phyloP scores from a whole-genome alignment of 2,797 vertebrate genomes.

The Capromys pilorides region DNA sequence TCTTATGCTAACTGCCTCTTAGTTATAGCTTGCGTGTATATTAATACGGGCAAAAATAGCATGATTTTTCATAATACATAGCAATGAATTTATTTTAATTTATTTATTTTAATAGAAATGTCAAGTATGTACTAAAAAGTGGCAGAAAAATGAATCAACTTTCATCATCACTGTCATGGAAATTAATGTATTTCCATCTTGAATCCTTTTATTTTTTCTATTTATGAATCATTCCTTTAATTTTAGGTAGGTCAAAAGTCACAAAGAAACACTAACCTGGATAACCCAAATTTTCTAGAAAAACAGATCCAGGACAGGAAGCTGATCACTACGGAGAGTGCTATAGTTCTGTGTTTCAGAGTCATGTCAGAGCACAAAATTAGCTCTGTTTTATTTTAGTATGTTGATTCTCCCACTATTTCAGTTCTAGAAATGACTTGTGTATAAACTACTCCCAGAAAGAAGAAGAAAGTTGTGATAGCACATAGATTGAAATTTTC shows the following conservation, averaged over 20 bases:
- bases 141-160: constrained; percentile 62
- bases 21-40: background rate
- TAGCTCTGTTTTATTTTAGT: constrained; percentile 39
- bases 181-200: constrained; percentile 53
- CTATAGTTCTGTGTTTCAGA: background rate
- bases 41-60: background rate
- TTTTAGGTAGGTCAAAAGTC: constrained; percentile 28
- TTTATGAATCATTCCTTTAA: constrained; percentile 44
- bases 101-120: constrained; percentile 37
- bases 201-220: constrained; percentile 26
- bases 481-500: background rate
- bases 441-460: background rate
- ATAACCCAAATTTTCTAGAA: background rate
- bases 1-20: background rate
- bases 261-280: constrained; percentile 28
- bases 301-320: background rate
- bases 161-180: constrained; percentile 43
- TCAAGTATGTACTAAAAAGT: constrained; percentile 27
- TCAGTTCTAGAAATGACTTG: background rate
- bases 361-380: background rate
- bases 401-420: background rate
- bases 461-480: background rate
- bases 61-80: background rate
- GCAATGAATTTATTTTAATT: background rate
- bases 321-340: background rate